Evolutionary conservation across 2,888 invertebrate genomes (phyloP), one percentile per base, ranked within the genome.

Genomic region (Microctonus brassicae): DNA sequence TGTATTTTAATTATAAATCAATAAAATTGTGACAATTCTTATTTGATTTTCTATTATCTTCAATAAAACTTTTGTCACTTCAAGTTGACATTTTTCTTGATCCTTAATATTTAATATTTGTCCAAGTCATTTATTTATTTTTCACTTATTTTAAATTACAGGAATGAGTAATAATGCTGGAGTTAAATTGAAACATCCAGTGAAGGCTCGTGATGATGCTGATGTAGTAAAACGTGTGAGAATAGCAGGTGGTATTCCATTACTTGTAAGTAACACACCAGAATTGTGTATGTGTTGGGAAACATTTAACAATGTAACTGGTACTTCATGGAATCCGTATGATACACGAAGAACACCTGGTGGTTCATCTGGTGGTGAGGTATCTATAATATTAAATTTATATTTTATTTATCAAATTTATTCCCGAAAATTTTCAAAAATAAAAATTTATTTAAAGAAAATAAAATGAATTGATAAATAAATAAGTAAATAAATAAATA

Each of bases 251-350:
- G 95, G 91, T 9, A 94, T 97, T 69, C 93, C 95, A 0, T 87
- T 97, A 42, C 90, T 94, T 17, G 92, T 95, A 0, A 95, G 96
- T 20, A 96, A 95, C 83, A 94, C 95, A 0, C 96, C 97, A 0
- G 97, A 97, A 84, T 90, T 95, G 74, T 97, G 97, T 81, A 90
- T 96, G 84, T 95, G 95, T 85, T 95, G 94, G 91, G 97, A 97
- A 88, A 94, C 94, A 9, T 91, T 90, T 64, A 97, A 96, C 86
- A 90, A 92, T 64, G 89, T 96, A 0, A 91, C 92, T 42, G 97
- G 97, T 0, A 89, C 91, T 47, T 94, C 96, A 0, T 90, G 90
- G 76, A 98, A 98, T 89, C 96, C 98, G 0, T 95, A 96, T 85
- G 92, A 95, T 82, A 89, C 91, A 1, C 90, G 90, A 0, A 90